These are phyloP conservation scores for Cacoxenus indagator DNA, from an alignment of 2,888 invertebrate genomes.

Conservation along the genomic window DNA sequence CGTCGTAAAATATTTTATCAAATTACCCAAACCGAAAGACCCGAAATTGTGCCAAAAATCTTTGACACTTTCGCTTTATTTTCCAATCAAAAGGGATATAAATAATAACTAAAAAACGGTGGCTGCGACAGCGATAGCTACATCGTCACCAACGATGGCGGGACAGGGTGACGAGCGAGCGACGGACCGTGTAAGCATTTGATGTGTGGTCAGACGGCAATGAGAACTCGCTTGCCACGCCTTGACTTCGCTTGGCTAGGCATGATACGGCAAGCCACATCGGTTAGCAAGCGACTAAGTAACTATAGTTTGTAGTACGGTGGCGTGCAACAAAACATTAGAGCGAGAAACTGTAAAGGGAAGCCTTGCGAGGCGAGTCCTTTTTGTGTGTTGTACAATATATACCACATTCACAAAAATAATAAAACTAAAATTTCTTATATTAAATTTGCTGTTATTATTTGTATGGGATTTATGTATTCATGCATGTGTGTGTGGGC, in stretches of 20 bases:
- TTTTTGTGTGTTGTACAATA: conserved; percentile 21
- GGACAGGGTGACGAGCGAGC: background rate
- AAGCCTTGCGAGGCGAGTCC: conserved; percentile 14
- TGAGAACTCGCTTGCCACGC: too few relatives aligned
- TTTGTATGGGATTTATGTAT: conserved; percentile 53
- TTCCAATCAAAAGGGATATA: conserved; percentile 60
- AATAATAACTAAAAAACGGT: conserved; percentile 51
- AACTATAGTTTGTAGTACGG: conserved; percentile 8
- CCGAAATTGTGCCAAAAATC: conserved; percentile 29
- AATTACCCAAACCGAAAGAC: conserved; percentile 44
- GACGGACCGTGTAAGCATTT: conserved; percentile 48
- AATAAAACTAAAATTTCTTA: conserved; percentile 57
- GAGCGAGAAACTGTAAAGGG: background rate
- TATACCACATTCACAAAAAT: conserved; percentile 28
- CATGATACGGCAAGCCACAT: background rate
- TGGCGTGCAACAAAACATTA: background rate
- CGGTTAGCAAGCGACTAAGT: background rate
- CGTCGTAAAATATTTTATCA: conserved; percentile 65
- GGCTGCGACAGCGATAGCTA: background rate
- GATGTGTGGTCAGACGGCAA: conserved; percentile 19
- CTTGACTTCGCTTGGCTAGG: too few relatives aligned
- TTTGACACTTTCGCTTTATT: conserved; percentile 64
- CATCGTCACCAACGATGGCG: background rate
- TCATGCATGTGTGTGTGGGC: background rate
- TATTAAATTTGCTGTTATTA: conserved; percentile 56